Base-by-base conservation (phyloP, 2,888 invertebrate species). In the Allygus modestus region DNA sequence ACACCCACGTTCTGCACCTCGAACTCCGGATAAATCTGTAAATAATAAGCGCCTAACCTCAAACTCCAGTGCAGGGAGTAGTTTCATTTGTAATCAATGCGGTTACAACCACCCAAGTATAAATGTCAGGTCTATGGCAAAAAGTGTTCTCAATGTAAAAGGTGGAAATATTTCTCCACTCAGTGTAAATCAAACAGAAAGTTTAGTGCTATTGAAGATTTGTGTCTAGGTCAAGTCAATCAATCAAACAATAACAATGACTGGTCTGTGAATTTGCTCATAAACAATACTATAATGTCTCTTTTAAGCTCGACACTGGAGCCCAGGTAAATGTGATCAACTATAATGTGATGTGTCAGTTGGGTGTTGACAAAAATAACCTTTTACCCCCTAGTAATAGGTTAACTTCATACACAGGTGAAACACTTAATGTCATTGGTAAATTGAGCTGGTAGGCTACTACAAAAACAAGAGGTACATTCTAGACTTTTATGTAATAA, bases 401-500 rank as follows among this genome's bases (percentile, higher is more conserved):
- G 17, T 15, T 69, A 28, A 31, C 69, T 31, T 33, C 69, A 69
- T 69, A 69, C 69, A 69, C 69, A 9, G 37, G 37, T 4, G 31
- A 69, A 69, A 69, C 28, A 33, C 17, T 69, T 17, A 11, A 28
- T 31, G 69, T 69, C 2, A 15, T 69, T n/a, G 69, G 69, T 7
- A 31, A n/a, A 7, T 69, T 69, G 17, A 31, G 1, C 4, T 69
- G 0, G 15, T 4, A 4, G 31, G 7, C 17, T 1, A 1, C 33
- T 31, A 69, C 33, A 69, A 69, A 15, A 33, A n/a, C n/a, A 9
- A 69, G 31, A 33, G 31, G 33, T 31, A 69, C 17, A 15, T 11
- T 31, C 33, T 69, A n/a, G 33, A 73, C 0, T 73, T 73, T 73
- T 43, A 20, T 73, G 73, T 73, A 4, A 43, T 73, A 15, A 43